Evolutionary conservation across 2,797 vertebrate genomes (phyloP), one percentile per base, ranked within the genome.

Genomic region (Platalea minor): DNA sequence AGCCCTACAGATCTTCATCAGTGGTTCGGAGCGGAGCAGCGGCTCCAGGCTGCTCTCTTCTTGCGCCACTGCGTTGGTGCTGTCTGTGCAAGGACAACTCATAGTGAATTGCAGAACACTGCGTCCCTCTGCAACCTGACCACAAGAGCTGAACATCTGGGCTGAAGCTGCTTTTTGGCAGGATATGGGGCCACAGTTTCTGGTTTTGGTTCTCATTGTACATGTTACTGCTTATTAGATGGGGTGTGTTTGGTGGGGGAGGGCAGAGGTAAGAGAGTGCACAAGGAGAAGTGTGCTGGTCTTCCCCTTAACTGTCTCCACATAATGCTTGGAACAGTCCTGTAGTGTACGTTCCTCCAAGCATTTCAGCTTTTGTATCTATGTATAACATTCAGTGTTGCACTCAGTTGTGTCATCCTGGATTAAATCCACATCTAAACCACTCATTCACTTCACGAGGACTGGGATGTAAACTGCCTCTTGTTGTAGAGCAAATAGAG

Each of bases 341-440:
- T 65, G 20, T 60, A 41, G 53, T 0, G 0, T 54, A 7, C 14
- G 0, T 90, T 73, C 80, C 72, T 85, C 25, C 8, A 29, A 50
- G 54, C 0, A 0, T 45, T 77, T 70, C 57, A 25, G 82, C 14
- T 76, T 91, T 76, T 69, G 13, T 85, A 21, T 67, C 64, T 54
- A 5, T 0, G 0, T 90, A 0, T 77, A 53, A 33, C 31, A 14
- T 74, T 60, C 63, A 85, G 59, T 2, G 2, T 46, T 88, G 88
- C 23, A 5, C 81, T 90, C 51, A 7, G 18, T 53, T 85, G 63
- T 90, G 70, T 93, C 74, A 39, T 37, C 70, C 63, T 82, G 77
- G 70, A 64, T 95, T 74, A 70, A 85, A 85, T 91, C 85, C 67
- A 17, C 8, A 10, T 56, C 83, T 93, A 46, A 93, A 88, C 39